phyloP scores from a whole-genome alignment of 2,113 vertebrate species.

The Campylomormyrus tamandua region DNA sequence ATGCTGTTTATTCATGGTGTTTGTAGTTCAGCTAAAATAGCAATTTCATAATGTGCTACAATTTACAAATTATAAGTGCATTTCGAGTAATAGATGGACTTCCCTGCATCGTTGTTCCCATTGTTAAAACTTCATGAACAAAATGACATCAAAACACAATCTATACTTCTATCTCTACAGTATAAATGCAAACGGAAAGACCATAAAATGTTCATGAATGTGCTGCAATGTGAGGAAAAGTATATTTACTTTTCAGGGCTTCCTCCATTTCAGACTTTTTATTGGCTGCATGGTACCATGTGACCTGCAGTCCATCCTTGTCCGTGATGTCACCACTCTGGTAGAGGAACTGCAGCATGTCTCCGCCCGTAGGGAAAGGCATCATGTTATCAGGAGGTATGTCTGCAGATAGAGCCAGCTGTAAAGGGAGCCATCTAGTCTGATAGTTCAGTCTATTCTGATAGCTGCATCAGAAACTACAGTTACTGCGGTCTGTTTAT shows the following conservation, averaged over 20 bases:
- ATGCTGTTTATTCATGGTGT: neutral
- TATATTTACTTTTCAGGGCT: constrained; percentile 60
- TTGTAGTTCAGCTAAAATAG: neutral
- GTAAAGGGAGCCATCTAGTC: neutral
- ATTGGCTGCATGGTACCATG: constrained; percentile 72
- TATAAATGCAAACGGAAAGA: neutral
- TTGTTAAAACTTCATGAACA: neutral
- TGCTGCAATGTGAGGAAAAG: neutral
- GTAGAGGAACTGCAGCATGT: constrained; percentile 72
- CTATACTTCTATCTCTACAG: neutral
- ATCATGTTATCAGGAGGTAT: constrained; percentile 22
- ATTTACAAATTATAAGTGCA: neutral
- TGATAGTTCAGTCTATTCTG: neutral
- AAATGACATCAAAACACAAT: neutral
- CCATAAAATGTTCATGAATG: neutral
- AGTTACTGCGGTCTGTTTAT: neutral
- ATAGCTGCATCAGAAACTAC: neutral
- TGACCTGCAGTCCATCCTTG: constrained; percentile 63
- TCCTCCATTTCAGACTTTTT: constrained; percentile 56
- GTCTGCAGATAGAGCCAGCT: neutral
- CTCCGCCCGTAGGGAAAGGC: constrained; percentile 48
- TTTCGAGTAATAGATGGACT: neutral
- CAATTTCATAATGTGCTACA: neutral
- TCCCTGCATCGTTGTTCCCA: neutral
- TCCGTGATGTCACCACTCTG: constrained; percentile 51